A percentile compares a stretch with the other conserved stretches of the same genome.
Conservation (phyloP, 2,888 invertebrate species). For the Sarcophaga subvicina region DNA sequence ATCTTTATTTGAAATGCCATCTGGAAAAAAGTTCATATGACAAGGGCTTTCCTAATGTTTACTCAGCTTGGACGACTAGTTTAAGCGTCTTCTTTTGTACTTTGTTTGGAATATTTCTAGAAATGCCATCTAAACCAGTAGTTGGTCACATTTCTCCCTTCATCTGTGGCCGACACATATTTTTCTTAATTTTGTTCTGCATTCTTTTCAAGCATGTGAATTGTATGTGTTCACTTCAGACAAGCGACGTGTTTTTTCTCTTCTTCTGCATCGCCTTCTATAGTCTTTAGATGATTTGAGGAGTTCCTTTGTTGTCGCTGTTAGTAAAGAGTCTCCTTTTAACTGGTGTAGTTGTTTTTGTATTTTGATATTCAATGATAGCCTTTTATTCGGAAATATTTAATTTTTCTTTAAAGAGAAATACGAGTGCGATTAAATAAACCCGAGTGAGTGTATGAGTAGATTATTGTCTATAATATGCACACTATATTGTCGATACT, state of each 20-base stretch:
- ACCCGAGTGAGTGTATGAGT: no score
- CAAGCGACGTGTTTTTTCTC: constrained; percentile 1
- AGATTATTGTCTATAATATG: no score
- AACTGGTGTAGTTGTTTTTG: constrained; percentile 19
- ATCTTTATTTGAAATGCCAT: no score
- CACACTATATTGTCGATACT: no score
- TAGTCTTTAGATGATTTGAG: background rate
- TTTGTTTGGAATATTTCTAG: no score
- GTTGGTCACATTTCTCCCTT: constrained; percentile 8
- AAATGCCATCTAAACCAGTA: no score
- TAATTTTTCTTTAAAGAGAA: no score
- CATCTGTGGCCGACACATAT: background rate
- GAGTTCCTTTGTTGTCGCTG: constrained; percentile 7
- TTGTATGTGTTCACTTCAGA: constrained; percentile 20
- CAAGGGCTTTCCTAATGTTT: no score
- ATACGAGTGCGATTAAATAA: no score
- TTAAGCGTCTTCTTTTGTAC: no score
- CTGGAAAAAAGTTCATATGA: no score
- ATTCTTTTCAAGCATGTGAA: constrained; percentile 44
- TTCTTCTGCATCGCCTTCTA: background rate
- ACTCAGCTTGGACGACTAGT: no score
- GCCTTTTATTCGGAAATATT: background rate
- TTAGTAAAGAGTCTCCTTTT: constrained; percentile 6
- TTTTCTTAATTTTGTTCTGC: constrained; percentile 25
- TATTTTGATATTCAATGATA: constrained; percentile 47